Base-by-base conservation (phyloP, 2,113 vertebrate genomes). In the Sorex fumeus region DNA sequence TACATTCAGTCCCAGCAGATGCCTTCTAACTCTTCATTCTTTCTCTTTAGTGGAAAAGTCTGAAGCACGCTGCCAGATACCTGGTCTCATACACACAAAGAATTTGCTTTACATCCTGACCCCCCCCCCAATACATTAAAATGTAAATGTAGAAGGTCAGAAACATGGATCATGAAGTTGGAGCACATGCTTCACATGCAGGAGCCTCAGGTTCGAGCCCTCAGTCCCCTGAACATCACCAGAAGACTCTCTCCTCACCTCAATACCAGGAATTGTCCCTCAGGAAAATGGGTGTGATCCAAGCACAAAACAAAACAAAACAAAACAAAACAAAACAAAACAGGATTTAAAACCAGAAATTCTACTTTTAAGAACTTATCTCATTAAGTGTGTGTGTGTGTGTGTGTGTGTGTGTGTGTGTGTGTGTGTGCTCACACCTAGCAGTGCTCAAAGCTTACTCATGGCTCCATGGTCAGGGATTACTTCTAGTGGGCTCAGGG, bases 331-430 rank as follows among this genome's bases (percentile, higher is more conserved):
- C 57, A 60, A 60, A 60, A 60, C 57, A 47, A 87, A 36, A 25
- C 32, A 36, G 64, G 8, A 85, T 76, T 81, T 81, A 84, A 85
- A 79, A 18, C 40, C 28, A 71, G 23, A 71, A 90, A 87, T 83
- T 83, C 53, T 72, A 92, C 28, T 70, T 88, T 69, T 18, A 60
- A 27, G 28, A 80, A 84, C 32, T 19, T 70, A 60, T 1, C 7
- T 66, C 70, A 85, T 47, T 60, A 79, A 74, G 47, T 47, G 32
- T 70, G 7, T 70, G 69, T 18, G 7, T 70, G 18, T 32, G 30
- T 32, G 19, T 60, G 57, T 60, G 60, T 60, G 69, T 70, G 2
- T 70, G 60, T 60, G 69, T 70, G 2, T 70, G 69, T 18, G 7
- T 70, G 8, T 32, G 12, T 69, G 57, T 60, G 57, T 60, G 16